Evolutionary conservation across 2,797 vertebrate genomes (phyloP), one percentile per base, ranked within the genome.

Genomic region (Melanotaenia trifasciata): DNA sequence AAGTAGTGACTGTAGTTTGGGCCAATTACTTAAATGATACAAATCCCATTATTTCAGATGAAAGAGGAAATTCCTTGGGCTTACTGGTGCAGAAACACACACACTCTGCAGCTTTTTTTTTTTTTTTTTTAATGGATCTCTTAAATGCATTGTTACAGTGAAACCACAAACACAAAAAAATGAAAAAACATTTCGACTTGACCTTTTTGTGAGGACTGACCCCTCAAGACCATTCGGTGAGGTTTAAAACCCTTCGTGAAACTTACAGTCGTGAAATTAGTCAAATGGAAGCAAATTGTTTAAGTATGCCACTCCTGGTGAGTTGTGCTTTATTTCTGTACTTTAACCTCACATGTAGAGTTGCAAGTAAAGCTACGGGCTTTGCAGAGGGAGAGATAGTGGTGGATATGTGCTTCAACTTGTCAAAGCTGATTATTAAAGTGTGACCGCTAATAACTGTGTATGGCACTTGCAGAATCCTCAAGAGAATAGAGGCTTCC

Each of bases 281-380:
- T 88, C 78, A 84, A 75, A 83, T 45, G 70, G 85, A 91, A 88
- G 85, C 66, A 75, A 72, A 80, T 74, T 60, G 68, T 69, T 82
- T 81, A 92, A 92, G 84, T 90, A 88, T 90, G 89, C 81, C 91
- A 86, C 79, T 87, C 88, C 75, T 84, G 84, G 88, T 89, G 90
- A 73, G 84, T 66, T 84, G 66, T 85, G 71, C 78, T 80, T 84
- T 86, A 81, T 84, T 87, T 82, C 70, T 74, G 58, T 67, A 60
- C 76, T 64, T 61, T 26, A 75, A 74, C 65, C 81, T 81, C 80
- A 75, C 65, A 78, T 56, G 33, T 68, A 38, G 24, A 33, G 64
- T 63, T 62, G 40, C 75, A 76, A 76, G 59, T 71, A 72, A 79
- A 74, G 62, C 71, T 71, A 74, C 65, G 69, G 75, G 66, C 77